These are phyloP conservation scores for Leptobrachium ailaonicum DNA, from an alignment of 2,113 vertebrate genomes.

Conservation along the genomic window DNA sequence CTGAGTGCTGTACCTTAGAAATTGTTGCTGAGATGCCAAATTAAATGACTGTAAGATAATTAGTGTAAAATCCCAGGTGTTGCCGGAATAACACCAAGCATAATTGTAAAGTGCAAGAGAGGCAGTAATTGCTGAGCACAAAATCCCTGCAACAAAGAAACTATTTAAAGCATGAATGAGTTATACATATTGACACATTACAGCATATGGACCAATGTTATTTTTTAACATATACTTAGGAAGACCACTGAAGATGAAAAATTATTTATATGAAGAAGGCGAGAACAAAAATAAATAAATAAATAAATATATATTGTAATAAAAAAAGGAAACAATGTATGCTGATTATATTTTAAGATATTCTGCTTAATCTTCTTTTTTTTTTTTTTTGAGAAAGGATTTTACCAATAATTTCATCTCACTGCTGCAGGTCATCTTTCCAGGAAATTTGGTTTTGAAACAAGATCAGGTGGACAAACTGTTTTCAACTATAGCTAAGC, in stretches of 20 bases:
- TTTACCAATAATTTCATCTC: too few species aligned
- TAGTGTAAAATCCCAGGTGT: slow-evolving; percentile 50
- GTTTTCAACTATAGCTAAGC: too few species aligned
- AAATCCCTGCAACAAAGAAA: slow-evolving; percentile 48
- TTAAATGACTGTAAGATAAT: slow-evolving; percentile 54
- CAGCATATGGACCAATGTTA: slow-evolving; percentile 13
- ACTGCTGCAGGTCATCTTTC: too few species aligned
- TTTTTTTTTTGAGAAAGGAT: too few species aligned
- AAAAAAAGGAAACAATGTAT: too few species aligned
- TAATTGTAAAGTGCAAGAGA: slow-evolving; percentile 49
- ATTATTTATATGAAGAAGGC: not conserved
- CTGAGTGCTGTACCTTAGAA: slow-evolving; percentile 50
- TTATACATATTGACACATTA: slow-evolving; percentile 47
- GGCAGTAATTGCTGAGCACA: slow-evolving; percentile 38
- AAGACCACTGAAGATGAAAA: not conserved
- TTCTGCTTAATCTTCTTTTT: too few species aligned
- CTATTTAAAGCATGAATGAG: slow-evolving; percentile 48
- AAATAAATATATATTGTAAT: too few species aligned
- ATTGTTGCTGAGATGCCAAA: slow-evolving; percentile 44
- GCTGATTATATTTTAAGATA: too few species aligned
- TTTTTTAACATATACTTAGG: not conserved
- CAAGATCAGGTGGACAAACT: too few species aligned
- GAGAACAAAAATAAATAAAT: not conserved
- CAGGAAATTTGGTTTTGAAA: too few species aligned
- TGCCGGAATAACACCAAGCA: slow-evolving; percentile 51